A percentile compares a stretch with the other conserved stretches of the same genome.
phyloP scores from a whole-genome alignment of 2,113 vertebrate species.

The Nettapus auritus region DNA sequence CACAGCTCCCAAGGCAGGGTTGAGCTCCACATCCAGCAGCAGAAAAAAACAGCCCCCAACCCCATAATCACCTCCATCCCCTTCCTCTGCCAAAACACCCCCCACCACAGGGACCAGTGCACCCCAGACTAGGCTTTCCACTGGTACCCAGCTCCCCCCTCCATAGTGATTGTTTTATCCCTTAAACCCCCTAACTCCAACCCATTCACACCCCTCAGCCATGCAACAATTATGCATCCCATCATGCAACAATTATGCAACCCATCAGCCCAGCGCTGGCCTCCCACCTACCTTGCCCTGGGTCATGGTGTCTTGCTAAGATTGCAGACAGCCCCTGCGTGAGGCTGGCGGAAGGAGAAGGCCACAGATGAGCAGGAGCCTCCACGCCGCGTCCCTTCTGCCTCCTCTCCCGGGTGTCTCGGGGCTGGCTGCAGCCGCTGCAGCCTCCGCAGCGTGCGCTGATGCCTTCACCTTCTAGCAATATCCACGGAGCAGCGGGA shows the following conservation, averaged over 20 bases:
- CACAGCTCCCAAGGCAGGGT: background rate
- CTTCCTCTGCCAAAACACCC: background rate
- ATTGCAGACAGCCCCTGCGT: background rate
- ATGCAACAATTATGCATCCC: background rate
- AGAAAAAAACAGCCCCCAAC: background rate
- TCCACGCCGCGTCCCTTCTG: fast-evolving
- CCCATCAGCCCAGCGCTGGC: background rate
- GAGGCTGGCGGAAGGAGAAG: background rate
- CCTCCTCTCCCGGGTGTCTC: background rate
- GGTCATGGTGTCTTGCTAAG: constrained; percentile 81
- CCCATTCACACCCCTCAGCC: background rate
- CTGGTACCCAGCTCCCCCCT: background rate
- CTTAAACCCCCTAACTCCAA: background rate
- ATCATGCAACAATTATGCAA: background rate
- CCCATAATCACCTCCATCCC: background rate
- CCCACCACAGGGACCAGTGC: background rate
- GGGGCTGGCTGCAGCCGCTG: background rate
- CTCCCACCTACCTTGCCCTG: constrained; percentile 88
- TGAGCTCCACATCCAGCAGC: background rate
- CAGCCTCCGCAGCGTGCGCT: constrained; percentile 41
- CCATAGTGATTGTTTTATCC: fast-evolving
- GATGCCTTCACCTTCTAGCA: constrained; percentile 75
- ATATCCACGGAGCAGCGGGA: constrained; percentile 59
- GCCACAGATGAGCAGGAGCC: fast-evolving
- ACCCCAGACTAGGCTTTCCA: background rate